A percentile compares a stretch with the other conserved stretches of the same genome.
Evolutionary conservation across 2,797 vertebrate genomes (phyloP).

Genomic region (Enteromius afrohamiltoni): DNA sequence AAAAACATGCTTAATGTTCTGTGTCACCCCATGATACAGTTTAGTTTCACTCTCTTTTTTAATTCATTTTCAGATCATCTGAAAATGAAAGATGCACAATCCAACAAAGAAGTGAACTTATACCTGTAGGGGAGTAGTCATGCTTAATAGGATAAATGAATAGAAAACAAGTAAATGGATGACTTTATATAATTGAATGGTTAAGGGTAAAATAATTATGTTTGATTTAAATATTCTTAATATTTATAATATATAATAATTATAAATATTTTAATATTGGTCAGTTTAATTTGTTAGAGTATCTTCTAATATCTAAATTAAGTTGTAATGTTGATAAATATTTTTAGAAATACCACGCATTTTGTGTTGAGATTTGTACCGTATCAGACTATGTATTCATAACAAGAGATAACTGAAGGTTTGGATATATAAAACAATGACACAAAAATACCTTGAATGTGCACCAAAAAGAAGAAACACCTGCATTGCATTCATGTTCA

Average conservation of each 20-base stretch:
- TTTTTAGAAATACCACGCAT: not conserved
- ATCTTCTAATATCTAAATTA: not conserved
- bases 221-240: not conserved
- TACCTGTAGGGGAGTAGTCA: slow-evolving; percentile 39
- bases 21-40: slow-evolving; percentile 22
- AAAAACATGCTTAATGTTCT: slow-evolving; percentile 38
- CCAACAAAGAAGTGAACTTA: slow-evolving; percentile 34
- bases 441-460: not conserved
- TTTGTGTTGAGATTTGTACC: not conserved
- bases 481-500: slow-evolving; percentile 3
- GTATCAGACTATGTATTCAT: not conserved
- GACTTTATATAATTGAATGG: slow-evolving; percentile 7
- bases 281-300: not conserved
- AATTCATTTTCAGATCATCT: slow-evolving; percentile 34
- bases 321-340: not conserved
- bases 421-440: not conserved
- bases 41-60: slow-evolving; percentile 41
- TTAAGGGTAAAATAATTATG: not conserved
- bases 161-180: slow-evolving; percentile 33
- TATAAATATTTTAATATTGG: not conserved
- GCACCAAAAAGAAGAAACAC: not conserved
- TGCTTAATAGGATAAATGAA: slow-evolving; percentile 22
- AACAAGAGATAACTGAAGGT: not conserved
- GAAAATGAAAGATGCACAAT: slow-evolving; percentile 31
- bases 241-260: not conserved